Evolutionary conservation across 35 echinoderm and acorn worm species (phyloP).

Genomic region (Stichopus chloronotus): DNA sequence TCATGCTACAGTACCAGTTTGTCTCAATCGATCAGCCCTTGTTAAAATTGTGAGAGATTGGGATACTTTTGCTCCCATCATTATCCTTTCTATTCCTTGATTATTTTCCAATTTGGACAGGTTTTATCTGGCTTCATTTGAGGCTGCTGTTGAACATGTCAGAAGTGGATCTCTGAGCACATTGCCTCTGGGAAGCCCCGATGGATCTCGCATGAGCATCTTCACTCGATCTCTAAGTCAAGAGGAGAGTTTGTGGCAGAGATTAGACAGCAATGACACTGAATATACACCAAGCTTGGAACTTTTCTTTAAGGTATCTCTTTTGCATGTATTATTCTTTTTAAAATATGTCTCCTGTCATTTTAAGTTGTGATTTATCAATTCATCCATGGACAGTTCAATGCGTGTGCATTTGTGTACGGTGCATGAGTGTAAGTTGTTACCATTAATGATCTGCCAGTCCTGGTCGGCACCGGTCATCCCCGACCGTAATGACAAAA

Average conservation of each 20-base stretch:
- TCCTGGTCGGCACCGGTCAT: too few relatives aligned
- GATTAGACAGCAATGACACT: slow-evolving; percentile 63
- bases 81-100: too few relatives aligned
- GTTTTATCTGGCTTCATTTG: slow-evolving; percentile 94
- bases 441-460: too few relatives aligned
- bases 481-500: too few relatives aligned
- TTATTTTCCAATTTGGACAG: slow-evolving; percentile 19
- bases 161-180: slow-evolving; percentile 71
- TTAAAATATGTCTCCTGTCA: background rate
- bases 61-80: too few relatives aligned
- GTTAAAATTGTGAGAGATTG: too few relatives aligned
- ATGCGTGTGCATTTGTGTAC: too few relatives aligned
- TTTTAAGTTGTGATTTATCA: background rate
- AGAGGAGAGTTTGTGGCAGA: slow-evolving; percentile 82
- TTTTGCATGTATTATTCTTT: background rate
- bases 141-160: slow-evolving; percentile 97
- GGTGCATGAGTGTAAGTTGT: too few relatives aligned
- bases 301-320: slow-evolving; percentile 80
- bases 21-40: too few relatives aligned
- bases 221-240: slow-evolving; percentile 54
- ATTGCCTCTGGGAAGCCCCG: slow-evolving; percentile 57
- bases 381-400: too few relatives aligned
- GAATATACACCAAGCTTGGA: slow-evolving; percentile 80
- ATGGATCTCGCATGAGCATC: slow-evolving; percentile 61
- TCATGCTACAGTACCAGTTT: too few relatives aligned